Percentiles rank a stretch among this genome's conserved stretches.
Evolutionary conservation across 2,797 vertebrate genomes (phyloP).

Genomic region (Sebastolobus alascanus): DNA sequence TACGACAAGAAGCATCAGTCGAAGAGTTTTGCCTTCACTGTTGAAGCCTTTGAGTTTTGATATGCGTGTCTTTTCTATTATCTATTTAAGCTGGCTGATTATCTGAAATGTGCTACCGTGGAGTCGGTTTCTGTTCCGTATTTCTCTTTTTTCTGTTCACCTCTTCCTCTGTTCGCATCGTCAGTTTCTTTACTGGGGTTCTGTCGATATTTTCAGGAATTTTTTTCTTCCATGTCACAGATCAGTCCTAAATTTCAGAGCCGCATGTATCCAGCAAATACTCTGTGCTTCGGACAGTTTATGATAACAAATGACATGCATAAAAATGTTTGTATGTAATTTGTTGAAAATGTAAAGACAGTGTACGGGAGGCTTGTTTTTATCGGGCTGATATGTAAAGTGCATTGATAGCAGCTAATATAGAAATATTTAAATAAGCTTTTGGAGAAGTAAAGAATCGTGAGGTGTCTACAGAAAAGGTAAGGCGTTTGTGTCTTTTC

Average conservation of each 20-base stretch:
- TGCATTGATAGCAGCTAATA: slow-evolving; percentile 39
- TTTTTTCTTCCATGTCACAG: slow-evolving; percentile 1
- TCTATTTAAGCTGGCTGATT: slow-evolving; percentile 11
- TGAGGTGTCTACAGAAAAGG: slow-evolving; percentile 6
- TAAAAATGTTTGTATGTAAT: slow-evolving; percentile 19
- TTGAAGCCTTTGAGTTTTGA: slow-evolving; percentile 63
- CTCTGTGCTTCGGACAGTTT: slow-evolving; percentile 14
- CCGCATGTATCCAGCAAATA: slow-evolving; percentile 23
- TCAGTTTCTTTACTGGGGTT: not conserved
- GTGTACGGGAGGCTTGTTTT: slow-evolving; percentile 15
- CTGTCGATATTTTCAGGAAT: not conserved
- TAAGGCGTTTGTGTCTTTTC: slow-evolving; percentile 38
- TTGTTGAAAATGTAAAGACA: slow-evolving; percentile 34
- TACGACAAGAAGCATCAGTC: slow-evolving; percentile 22
- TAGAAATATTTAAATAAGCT: slow-evolving; percentile 25
- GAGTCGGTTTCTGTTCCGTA: not conserved
- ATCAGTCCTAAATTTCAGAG: slow-evolving; percentile 17
- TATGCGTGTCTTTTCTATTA: slow-evolving; percentile 62
- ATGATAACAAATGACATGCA: slow-evolving; percentile 15
- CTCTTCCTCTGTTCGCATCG: not conserved
- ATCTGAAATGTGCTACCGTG: not conserved
- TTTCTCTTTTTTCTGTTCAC: slow-evolving; percentile 1
- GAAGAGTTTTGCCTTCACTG: slow-evolving; percentile 59
- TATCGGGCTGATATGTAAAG: slow-evolving; percentile 35
- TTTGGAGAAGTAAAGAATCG: slow-evolving; percentile 15